Base-by-base conservation (phyloP, 2,797 vertebrate species). In the Dipus sagitta region DNA sequence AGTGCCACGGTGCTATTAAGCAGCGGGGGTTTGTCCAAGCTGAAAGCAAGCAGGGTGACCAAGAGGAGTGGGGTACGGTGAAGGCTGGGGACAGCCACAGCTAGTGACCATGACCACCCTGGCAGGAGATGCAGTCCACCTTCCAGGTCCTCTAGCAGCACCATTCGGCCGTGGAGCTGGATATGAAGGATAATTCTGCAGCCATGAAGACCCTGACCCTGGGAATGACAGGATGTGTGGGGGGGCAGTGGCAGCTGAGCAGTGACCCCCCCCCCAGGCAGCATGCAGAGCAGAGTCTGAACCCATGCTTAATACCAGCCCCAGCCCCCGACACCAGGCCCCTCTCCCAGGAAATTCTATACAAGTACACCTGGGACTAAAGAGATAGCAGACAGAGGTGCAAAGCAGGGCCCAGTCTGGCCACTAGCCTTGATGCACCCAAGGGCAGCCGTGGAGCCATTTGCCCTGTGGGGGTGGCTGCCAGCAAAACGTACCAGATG, bases 181-280 rank as follows among this genome's bases (percentile, higher is more conserved):
- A 3, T 3, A 2, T 4, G 17, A 20, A 28, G 28, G 32, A 24
- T 15, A 6, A 60, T 32, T 52, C 4, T 12, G 6, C n/a, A 28
- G 34, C 70, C 42, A 60, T 20, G 5, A 17, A 14, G 32, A 13
- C 32, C n/a, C 14, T 3, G 3, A 14, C 30, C 62, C 34, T 3
- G 30, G 52, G 15, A 7, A 7, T 2, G 8, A 5, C 6, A 32
- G 15, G 9, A 1, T 76, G 38, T 38, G 60, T 4, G 14, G n/a
- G 23, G 0, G 32, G 4, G 28, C 2, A 6, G 74, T 12, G 0
- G 14, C 4, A 20, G 80, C 3, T 0, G 6, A 26, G 30, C n/a
- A 3, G 67, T 30, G 23, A n/a, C 47, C 47, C 6, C 18, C 3
- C 47, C 47, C 75, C 13, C 12, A 42, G n/a, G 28, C 47, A 24